Evolutionary conservation across 2,888 invertebrate genomes (phyloP).

Genomic region (Cantharis nigra): DNA sequence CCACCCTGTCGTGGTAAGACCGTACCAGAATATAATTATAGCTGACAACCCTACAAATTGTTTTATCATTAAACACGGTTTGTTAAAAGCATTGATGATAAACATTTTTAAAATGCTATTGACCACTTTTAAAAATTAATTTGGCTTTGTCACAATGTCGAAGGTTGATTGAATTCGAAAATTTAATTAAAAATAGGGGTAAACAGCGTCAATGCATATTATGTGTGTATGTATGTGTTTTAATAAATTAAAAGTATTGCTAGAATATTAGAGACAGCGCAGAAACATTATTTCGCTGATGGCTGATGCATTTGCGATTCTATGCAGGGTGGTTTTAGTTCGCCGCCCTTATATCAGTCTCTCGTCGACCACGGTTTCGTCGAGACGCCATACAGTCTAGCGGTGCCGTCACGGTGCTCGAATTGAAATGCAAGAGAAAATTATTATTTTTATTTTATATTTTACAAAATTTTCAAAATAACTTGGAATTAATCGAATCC

Average conservation of each 20-base stretch:
- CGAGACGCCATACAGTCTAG: constrained; percentile 25
- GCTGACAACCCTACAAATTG: neutral
- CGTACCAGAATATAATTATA: neutral
- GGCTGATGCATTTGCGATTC: constrained; percentile 26
- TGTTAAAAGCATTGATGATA: neutral
- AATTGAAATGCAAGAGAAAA: neutral
- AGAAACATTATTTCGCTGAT: constrained; percentile 20
- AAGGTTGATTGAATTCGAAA: neutral
- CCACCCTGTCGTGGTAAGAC: neutral
- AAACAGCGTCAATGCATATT: neutral
- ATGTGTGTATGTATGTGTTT: neutral
- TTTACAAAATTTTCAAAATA: neutral
- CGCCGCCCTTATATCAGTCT: constrained; percentile 32
- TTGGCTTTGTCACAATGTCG: neutral
- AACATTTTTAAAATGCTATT: neutral
- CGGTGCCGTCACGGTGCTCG: constrained; percentile 3
- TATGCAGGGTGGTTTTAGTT: constrained; percentile 30
- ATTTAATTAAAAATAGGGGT: neutral
- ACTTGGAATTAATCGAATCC: neutral
- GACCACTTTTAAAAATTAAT: neutral
- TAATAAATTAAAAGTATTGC: neutral
- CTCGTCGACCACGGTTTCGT: constrained; percentile 18
- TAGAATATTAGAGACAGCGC: constrained; percentile 5
- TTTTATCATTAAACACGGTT: neutral
- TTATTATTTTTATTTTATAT: neutral